phyloP scores from a whole-genome alignment of 2,113 vertebrate genomes.

The Orcinus orca region DNA sequence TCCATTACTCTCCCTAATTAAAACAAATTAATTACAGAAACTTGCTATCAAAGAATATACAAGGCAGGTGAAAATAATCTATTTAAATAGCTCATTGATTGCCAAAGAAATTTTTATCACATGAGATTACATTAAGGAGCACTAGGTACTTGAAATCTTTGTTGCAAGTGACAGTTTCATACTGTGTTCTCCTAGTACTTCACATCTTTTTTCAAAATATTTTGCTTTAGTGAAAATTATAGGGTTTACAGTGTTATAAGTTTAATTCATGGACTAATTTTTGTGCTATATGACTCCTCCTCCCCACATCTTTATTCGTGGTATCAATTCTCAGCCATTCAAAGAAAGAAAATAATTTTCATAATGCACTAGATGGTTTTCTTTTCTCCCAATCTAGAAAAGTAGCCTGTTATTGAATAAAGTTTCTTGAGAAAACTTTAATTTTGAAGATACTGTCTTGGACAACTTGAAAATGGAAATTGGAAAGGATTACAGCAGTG shows the following conservation, averaged over 20 bases:
- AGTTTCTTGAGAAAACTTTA: background rate
- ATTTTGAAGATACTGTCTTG: background rate
- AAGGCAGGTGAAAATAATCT: conserved; percentile 8
- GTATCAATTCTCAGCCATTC: background rate
- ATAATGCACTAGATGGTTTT: background rate
- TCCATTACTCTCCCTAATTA: conserved; percentile 14
- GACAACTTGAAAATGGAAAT: background rate
- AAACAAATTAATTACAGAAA: conserved; percentile 43
- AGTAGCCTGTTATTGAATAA: background rate
- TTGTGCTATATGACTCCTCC: background rate
- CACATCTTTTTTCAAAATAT: background rate
- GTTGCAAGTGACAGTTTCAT: background rate
- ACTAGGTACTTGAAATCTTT: background rate
- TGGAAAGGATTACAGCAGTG: background rate
- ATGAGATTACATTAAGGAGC: background rate
- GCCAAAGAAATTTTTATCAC: conserved; percentile 26
- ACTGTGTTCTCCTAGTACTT: background rate
- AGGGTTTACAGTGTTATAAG: background rate
- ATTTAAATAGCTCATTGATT: conserved; percentile 25
- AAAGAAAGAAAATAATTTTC: conserved; percentile 11
- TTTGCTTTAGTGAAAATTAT: conserved; percentile 16
- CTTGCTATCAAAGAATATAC: background rate
- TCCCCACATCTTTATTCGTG: background rate
- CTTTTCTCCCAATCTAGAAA: background rate
- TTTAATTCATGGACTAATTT: background rate